Base-by-base conservation (phyloP, 2,797 vertebrate species). In the Jordanella pulchra region DNA sequence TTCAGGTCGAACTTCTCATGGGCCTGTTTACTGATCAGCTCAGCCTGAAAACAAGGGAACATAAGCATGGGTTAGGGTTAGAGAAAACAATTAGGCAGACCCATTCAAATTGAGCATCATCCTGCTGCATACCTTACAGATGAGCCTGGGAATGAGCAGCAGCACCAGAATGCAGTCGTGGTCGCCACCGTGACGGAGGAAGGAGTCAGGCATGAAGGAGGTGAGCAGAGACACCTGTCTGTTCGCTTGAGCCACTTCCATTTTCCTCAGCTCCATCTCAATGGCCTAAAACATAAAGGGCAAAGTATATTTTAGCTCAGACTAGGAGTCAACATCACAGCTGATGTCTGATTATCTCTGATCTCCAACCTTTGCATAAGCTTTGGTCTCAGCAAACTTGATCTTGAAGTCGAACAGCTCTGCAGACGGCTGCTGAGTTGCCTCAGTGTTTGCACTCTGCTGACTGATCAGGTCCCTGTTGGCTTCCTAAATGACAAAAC, bases 331-430 rank as follows among this genome's bases (percentile, higher is more conserved):
- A 25, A 23, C 12, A 18, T 28, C 39, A 56, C 35, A 15, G 23
- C 17, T 56, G 0, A 39, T 6, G 3, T 18, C 5, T 32, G 23
- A 25, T 60, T 51, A 53, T 1, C 13, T 18, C n/a, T 15, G 18
- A 4, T 65, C 42, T 63, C 77, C 42, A 78, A 99, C 98, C 97
- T 99, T 99, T 11, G 98, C 97, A 0, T 99, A 97, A 53, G 98
- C 98, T 86, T 99, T 99, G 0, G 97, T 99, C 93, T 99, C 97
- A 0, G 97, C 98, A 87, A 99, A 99, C 84, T 99, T 99, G 67
- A 99, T 99, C 93, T 99, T 99, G 92, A 99, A 99, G 93, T 99
- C 96, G 7, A 99, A 99, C 66, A 97, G 96, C 80, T 99, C 98
- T 0, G 96, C 95, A 0, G 96, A 95, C 0, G 96, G 95, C 76